Conservation (phyloP, 2,888 invertebrate genomes). For the Apotomis turbidana region DNA sequence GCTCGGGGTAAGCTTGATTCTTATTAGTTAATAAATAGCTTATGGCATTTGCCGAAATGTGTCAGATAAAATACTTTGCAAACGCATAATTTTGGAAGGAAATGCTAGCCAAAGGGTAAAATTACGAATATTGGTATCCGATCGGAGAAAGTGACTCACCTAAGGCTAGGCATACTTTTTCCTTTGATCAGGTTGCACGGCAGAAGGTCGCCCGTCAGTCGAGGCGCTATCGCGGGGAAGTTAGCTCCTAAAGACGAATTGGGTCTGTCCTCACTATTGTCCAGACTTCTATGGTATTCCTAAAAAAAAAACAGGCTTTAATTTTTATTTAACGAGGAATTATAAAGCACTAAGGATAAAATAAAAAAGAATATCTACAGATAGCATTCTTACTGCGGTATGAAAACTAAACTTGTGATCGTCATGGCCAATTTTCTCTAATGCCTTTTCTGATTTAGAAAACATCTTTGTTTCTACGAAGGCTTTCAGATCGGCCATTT, state of each 20-base stretch:
- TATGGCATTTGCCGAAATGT: background rate
- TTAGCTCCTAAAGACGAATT: constrained; percentile 88
- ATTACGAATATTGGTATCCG: background rate
- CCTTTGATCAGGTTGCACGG: constrained; percentile 92
- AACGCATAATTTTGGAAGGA: constrained; percentile 22
- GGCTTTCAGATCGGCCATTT: constrained; percentile 95
- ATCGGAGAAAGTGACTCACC: constrained; percentile 83
- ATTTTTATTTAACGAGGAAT: constrained; percentile 31
- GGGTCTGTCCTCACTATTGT: constrained; percentile 90
- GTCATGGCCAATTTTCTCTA: constrained; percentile 94
- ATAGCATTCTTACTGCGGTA: constrained; percentile 85
- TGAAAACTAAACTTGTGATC: constrained; percentile 85
- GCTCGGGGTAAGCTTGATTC: constrained; percentile 16
- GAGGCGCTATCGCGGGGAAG: constrained; percentile 83
- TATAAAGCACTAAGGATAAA: constrained; percentile 36
- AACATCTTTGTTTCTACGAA: constrained; percentile 96
- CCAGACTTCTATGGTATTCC: constrained; percentile 93
- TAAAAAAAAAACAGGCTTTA: constrained; percentile 54
- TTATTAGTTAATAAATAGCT: background rate
- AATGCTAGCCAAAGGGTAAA: constrained; percentile 22
- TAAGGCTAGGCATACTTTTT: constrained; percentile 98
- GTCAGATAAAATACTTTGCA: constrained; percentile 13
- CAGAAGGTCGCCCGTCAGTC: constrained; percentile 78
- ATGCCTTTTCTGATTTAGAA: constrained; percentile 95
- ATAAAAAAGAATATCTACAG: constrained; percentile 75